Evolutionary conservation across 2,888 invertebrate species (phyloP).

Genomic region (Ischnura elegans): DNA sequence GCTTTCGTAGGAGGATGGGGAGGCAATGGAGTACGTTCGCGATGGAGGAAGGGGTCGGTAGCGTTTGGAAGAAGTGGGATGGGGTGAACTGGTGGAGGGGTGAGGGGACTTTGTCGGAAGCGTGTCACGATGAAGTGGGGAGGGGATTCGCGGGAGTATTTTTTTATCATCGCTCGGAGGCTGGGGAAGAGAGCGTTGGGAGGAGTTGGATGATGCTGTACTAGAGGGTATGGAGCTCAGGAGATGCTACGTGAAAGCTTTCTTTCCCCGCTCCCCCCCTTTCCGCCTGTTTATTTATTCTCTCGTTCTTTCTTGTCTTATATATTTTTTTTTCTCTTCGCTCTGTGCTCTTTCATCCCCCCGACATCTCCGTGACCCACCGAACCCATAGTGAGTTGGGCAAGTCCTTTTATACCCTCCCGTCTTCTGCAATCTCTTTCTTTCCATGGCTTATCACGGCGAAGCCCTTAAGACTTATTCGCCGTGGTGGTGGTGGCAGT

Average conservation of each 20-base stretch:
- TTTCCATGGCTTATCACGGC: slow-evolving; percentile 56
- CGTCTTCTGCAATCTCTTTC: slow-evolving; percentile 24
- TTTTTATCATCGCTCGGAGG: neutral
- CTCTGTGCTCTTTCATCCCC: neutral
- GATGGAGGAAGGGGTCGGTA: neutral
- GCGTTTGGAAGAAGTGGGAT: neutral
- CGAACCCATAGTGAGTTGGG: slow-evolving; percentile 46
- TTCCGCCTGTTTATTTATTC: neutral
- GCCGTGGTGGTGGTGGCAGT: neutral
- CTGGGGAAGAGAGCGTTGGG: neutral
- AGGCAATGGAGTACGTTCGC: neutral
- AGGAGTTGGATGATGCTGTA: neutral
- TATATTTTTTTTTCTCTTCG: neutral
- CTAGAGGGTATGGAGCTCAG: neutral
- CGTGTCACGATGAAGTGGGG: slow-evolving; percentile 22
- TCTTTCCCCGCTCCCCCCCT: neutral
- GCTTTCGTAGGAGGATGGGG: slow-evolving; percentile 72
- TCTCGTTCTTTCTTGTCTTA: neutral
- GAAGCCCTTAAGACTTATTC: slow-evolving; percentile 43
- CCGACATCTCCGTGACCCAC: slow-evolving; percentile 24
- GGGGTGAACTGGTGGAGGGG: neutral
- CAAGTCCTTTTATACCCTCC: slow-evolving; percentile 21
- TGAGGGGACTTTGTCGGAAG: slow-evolving; percentile 20
- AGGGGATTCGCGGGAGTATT: neutral
- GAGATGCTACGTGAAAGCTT: neutral